phyloP scores from a whole-genome alignment of 2,888 invertebrate species.

The Aphodius granarius region DNA sequence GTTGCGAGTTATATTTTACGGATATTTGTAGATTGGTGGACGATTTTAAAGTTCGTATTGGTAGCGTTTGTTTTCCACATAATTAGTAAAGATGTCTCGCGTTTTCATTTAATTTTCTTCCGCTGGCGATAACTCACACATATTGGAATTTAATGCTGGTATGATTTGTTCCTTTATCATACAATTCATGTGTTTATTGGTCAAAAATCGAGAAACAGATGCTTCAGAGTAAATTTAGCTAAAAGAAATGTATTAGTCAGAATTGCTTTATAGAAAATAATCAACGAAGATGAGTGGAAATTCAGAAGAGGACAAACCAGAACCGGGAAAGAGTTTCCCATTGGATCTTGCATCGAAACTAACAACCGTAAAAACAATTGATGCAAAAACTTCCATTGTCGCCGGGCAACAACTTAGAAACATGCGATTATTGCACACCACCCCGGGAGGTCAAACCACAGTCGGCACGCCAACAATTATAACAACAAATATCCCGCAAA shows the following conservation, averaged over 20 bases:
- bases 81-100: not conserved
- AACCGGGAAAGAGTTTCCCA: constrained; percentile 60
- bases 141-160: not conserved
- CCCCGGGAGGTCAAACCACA: constrained; percentile 43
- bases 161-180: not conserved
- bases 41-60: constrained; percentile 38
- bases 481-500: constrained; percentile 54
- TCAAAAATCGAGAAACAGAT: constrained; percentile 20
- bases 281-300: constrained; percentile 49
- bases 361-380: constrained; percentile 55
- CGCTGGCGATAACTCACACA: not conserved
- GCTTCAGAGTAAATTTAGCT: constrained; percentile 23
- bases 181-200: not conserved
- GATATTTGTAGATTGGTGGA: constrained; percentile 26
- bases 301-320: constrained; percentile 59
- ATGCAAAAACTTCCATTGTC: constrained; percentile 50
- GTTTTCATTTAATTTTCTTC: not conserved
- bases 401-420: constrained; percentile 49
- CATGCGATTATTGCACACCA: constrained; percentile 51
- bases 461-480: constrained; percentile 50
- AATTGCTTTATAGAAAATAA: not conserved
- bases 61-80: constrained; percentile 21
- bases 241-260: constrained; percentile 18
- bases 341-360: constrained; percentile 58
- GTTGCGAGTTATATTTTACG: constrained; percentile 36